Percentiles rank a stretch among this genome's conserved stretches.
These are phyloP conservation scores for Theonella swinhoei DNA, from an alignment of 37 sponge, comb jelly and placozoan species.

Conservation along the genomic window DNA sequence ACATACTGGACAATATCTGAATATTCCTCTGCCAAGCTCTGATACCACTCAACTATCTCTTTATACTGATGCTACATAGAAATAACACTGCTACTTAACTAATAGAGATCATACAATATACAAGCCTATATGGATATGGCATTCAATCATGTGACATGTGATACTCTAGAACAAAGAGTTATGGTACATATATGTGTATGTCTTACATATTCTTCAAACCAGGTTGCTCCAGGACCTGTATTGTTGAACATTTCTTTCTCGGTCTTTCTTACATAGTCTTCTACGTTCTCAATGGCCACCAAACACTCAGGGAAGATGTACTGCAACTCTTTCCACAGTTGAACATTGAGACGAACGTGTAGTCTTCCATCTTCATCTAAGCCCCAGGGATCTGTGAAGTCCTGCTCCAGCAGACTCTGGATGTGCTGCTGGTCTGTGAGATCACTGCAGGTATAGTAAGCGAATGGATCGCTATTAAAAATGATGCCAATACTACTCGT, in stretches of 20 bases:
- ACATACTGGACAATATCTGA: constrained; percentile 32
- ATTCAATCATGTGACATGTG: not conserved
- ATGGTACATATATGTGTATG: not conserved
- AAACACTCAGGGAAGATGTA: constrained; percentile 20
- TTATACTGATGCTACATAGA: constrained; percentile 46
- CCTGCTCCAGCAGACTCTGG: constrained; percentile 18
- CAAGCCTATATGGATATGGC: not conserved
- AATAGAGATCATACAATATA: not conserved
- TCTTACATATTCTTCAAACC: constrained; percentile 72
- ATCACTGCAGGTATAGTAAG: not conserved
- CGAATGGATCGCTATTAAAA: not conserved
- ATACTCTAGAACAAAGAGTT: not conserved
- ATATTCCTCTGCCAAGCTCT: constrained; percentile 8
- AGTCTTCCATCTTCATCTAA: constrained; percentile 3
- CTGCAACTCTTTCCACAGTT: not conserved
- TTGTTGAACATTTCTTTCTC: constrained; percentile 28
- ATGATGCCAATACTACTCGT: not conserved
- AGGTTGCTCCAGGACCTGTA: constrained; percentile 1
- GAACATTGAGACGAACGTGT: constrained; percentile 26
- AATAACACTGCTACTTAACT: not conserved
- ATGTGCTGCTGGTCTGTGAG: not conserved
- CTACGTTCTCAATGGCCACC: constrained; percentile 32
- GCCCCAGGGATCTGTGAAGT: constrained; percentile 53
- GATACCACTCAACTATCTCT: constrained; percentile 46
- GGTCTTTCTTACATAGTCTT: constrained; percentile 28